Conservation (phyloP, 2,888 invertebrate species). For the Standfussiana lucernea region DNA sequence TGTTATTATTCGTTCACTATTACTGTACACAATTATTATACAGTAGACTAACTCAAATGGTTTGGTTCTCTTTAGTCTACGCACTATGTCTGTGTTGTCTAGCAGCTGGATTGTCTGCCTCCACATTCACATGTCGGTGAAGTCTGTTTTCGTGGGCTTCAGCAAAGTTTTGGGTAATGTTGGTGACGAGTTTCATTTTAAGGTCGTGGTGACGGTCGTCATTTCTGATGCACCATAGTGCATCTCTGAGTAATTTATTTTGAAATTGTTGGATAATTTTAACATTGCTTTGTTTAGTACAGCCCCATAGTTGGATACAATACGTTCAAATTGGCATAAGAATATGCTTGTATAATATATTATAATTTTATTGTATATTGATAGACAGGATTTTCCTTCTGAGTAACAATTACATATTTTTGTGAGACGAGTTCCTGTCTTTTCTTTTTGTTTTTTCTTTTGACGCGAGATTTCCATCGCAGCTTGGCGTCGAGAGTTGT, state of each 20-base stretch:
- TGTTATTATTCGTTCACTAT: neutral
- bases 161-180: no score
- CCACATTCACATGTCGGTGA: neutral
- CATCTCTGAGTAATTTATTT: neutral
- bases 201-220: no score
- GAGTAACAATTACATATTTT: neutral
- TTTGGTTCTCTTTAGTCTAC: neutral
- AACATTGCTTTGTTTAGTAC: no score
- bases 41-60: neutral
- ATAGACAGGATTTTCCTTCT: neutral
- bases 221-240: neutral
- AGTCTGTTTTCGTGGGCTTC: neutral
- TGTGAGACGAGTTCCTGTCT: neutral
- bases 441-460: slow-evolving; percentile 8
- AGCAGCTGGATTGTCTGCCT: neutral
- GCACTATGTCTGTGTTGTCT: neutral
- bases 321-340: neutral
- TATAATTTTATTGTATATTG: neutral
- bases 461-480: slow-evolving; percentile 1
- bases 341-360: no score
- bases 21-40: no score
- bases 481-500: neutral
- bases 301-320: no score
- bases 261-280: neutral
- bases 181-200: no score